These are phyloP conservation scores for Melipona bicolor DNA, from an alignment of 2,888 invertebrate species.

Conservation along the genomic window DNA sequence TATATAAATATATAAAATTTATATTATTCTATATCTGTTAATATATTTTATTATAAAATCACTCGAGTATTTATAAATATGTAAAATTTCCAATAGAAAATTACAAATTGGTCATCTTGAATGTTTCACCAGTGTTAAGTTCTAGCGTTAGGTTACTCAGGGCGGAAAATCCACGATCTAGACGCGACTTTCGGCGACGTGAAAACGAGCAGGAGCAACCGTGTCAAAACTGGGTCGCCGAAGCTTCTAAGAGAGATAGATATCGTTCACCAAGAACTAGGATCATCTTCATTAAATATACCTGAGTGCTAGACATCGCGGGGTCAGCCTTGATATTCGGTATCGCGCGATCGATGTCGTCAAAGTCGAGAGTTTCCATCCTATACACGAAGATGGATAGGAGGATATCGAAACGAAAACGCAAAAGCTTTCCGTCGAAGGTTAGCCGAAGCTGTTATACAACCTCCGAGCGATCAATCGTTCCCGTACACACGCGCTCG, in stretches of 20 bases:
- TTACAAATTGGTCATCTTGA: no score
- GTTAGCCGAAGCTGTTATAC: neutral
- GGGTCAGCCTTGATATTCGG: slow-evolving; percentile 7
- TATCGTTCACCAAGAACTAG: neutral
- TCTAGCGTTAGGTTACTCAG: no score
- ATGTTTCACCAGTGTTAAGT: no score
- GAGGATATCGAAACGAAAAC: slow-evolving; percentile 2
- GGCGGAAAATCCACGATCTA: no score
- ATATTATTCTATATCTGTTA: no score
- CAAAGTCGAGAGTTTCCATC: neutral
- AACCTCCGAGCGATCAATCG: neutral
- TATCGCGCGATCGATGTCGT: neutral
- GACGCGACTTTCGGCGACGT: neutral
- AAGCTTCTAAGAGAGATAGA: neutral
- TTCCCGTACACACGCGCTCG: neutral
- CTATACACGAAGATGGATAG: neutral
- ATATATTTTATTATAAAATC: no score
- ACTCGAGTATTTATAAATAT: no score
- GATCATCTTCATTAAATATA: slow-evolving; percentile 17
- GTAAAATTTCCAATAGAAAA: no score
- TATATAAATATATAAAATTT: no score
- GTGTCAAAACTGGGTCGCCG: neutral
- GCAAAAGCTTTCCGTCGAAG: neutral
- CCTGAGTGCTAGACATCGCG: neutral
- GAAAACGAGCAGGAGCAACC: neutral